Conservation (phyloP, 92 coral and sea anemone genomes). For the Palythoa caribaeorum region DNA sequence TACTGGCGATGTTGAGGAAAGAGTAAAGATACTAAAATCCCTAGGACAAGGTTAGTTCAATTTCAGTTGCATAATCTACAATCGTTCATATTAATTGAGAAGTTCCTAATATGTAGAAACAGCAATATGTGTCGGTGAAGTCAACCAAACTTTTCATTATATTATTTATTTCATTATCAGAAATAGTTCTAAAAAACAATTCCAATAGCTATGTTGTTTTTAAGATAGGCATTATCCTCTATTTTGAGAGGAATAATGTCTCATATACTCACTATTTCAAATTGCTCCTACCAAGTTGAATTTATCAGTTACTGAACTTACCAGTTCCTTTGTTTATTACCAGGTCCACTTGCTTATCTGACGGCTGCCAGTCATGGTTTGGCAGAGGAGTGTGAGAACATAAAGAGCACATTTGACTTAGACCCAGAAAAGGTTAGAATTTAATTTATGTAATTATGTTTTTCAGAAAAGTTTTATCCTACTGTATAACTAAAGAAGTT, state of each 20-base stretch:
- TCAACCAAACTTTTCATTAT: too few relatives aligned
- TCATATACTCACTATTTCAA: neutral
- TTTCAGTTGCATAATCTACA: neutral
- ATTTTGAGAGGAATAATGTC: neutral
- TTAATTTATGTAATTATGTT: neutral
- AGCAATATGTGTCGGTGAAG: too few relatives aligned
- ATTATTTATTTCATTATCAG: too few relatives aligned
- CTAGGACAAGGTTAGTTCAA: constrained; percentile 88
- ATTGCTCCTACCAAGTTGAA: too few relatives aligned
- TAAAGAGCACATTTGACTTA: constrained; percentile 83
- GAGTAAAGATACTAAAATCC: constrained; percentile 91
- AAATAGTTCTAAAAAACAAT: too few relatives aligned
- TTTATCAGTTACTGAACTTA: too few relatives aligned
- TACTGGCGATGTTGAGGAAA: constrained; percentile 98
- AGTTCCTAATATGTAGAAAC: too few relatives aligned
- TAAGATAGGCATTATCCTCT: too few relatives aligned
- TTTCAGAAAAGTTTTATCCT: too few relatives aligned
- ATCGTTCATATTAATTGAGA: too few relatives aligned
- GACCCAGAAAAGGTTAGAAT: constrained; percentile 78
- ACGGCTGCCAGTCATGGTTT: constrained; percentile 99
- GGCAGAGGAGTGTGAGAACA: constrained; percentile 86
- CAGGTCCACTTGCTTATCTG: constrained; percentile 91
- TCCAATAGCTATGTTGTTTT: too few relatives aligned
- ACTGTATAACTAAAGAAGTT: too few relatives aligned
- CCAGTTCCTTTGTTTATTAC: neutral